Conservation (phyloP, 2,888 invertebrate genomes). For the Eristalis arbustorum region DNA sequence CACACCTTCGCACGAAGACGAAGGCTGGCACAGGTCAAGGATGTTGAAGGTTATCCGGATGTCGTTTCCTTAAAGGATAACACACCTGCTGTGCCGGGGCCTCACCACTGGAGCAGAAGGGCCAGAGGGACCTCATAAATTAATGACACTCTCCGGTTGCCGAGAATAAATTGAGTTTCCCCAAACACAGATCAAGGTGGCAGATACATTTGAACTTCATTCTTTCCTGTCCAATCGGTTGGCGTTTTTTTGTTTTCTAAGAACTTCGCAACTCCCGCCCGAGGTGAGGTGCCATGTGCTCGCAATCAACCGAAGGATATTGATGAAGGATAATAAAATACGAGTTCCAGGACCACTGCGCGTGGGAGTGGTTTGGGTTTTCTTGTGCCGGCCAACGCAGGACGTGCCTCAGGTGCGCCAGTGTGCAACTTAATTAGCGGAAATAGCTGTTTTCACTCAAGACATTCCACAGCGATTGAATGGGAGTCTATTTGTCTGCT, state of each 20-base stretch:
- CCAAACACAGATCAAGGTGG: neutral
- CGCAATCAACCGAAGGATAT: neutral
- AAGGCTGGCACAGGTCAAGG: neutral
- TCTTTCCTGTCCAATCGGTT: neutral
- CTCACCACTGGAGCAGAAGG: neutral
- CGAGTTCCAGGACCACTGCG: neutral
- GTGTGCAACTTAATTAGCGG: neutral
- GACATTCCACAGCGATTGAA: neutral
- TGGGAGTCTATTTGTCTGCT: neutral
- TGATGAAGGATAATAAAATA: neutral
- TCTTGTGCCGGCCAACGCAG: neutral
- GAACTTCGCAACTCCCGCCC: neutral
- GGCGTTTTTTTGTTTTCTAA: neutral
- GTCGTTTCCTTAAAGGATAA: neutral
- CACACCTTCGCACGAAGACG: constrained; percentile 28
- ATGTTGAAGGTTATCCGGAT: neutral
- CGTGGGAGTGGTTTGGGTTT: neutral
- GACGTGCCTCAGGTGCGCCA: neutral
- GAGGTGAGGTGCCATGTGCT: neutral
- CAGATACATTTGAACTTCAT: neutral
- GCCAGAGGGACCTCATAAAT: neutral
- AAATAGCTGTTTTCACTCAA: neutral
- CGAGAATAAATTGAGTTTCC: constrained; percentile 12
- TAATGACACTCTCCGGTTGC: constrained; percentile 25
- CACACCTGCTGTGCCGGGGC: neutral